phyloP scores from a whole-genome alignment of 1,140 invertebrate genomes.

The Arctopsyche grandis region DNA sequence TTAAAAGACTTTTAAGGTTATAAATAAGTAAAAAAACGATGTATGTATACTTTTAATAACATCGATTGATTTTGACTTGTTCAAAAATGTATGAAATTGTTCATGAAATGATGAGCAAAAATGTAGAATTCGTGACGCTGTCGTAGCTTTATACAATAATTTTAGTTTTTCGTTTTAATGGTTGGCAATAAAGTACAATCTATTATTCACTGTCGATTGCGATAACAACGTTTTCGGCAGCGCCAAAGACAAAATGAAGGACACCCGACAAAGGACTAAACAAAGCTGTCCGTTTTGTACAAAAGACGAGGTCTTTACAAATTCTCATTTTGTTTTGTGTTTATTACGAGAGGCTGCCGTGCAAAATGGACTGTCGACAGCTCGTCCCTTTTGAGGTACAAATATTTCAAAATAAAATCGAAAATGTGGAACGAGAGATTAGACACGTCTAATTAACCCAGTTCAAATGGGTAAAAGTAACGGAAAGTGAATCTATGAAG shows the following conservation, averaged over 20 bases:
- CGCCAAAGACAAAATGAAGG: slow-evolving; percentile 14
- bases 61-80: no score
- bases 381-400: not conserved
- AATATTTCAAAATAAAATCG: not conserved
- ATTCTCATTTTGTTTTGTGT: slow-evolving; percentile 1
- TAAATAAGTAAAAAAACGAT: no score
- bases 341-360: slow-evolving; percentile 28
- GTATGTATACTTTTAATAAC: no score
- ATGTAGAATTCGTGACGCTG: not conserved
- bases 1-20: no score
- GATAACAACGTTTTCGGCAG: slow-evolving; percentile 5
- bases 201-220: not conserved
- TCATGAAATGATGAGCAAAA: no score
- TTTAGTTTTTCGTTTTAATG: not conserved
- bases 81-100: no score
- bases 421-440: not conserved
- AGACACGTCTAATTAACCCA: not conserved
- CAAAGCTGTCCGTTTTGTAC: not conserved
- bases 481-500: slow-evolving; percentile 21
- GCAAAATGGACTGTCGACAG: slow-evolving; percentile 20
- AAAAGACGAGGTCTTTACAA: not conserved
- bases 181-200: slow-evolving; percentile 7
- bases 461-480: not conserved
- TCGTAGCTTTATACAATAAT: not conserved
- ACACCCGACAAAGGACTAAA: slow-evolving; percentile 4